Evolutionary conservation across 2,797 vertebrate species (phyloP).

Genomic region (Hippocampus kuda): DNA sequence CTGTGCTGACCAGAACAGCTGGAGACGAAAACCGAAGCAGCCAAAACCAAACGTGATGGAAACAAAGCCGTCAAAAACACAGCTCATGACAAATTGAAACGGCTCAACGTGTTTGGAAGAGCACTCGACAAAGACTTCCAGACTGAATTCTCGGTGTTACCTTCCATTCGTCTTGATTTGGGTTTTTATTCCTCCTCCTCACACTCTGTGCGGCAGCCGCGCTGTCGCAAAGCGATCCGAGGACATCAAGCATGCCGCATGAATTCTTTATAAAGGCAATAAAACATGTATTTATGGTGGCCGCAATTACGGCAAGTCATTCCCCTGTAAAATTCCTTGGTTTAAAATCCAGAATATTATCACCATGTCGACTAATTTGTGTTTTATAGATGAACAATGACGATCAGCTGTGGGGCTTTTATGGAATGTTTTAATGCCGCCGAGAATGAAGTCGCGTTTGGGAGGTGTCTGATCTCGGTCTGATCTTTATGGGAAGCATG

Average conservation of each 20-base stretch:
- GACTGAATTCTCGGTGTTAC: constrained; percentile 26
- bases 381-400: constrained; percentile 52
- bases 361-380: constrained; percentile 50
- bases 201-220: constrained; percentile 20
- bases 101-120: neutral
- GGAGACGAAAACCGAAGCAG: too few species aligned
- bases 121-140: neutral
- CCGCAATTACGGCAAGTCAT: constrained; percentile 54
- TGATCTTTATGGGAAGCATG: constrained; percentile 8
- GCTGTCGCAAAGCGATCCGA: constrained; percentile 50
- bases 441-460: constrained; percentile 7
- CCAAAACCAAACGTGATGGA: constrained; percentile 1
- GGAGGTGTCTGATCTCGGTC: neutral
- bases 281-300: constrained; percentile 59
- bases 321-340: constrained; percentile 36
- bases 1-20: too few species aligned
- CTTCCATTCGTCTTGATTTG: constrained; percentile 35
- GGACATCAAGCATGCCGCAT: constrained; percentile 55
- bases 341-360: constrained; percentile 54
- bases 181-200: constrained; percentile 49
- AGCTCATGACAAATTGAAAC: constrained; percentile 16
- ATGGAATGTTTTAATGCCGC: constrained; percentile 39
- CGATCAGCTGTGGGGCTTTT: constrained; percentile 41
- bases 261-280: constrained; percentile 69
- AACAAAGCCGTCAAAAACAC: neutral